Evolutionary conservation across 2,888 invertebrate genomes (phyloP), one percentile per base, ranked within the genome.

Genomic region (Cyclophora albipunctata): DNA sequence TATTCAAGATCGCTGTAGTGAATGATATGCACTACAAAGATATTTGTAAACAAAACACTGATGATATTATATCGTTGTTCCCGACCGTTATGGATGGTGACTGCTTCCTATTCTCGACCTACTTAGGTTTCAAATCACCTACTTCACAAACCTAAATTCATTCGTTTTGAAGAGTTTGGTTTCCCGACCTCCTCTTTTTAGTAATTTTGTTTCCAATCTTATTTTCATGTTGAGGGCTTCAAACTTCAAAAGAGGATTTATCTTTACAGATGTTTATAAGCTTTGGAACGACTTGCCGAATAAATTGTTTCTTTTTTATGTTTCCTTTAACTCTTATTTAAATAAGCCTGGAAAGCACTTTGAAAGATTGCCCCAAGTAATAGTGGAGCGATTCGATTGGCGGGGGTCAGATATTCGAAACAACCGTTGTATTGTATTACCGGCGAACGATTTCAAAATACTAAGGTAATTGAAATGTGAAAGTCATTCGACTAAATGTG

Each of bases 401-500:
- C 46, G 35, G 40, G 34, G 34, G 34, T 42, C 45, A 20, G 47
- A 55, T 53, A 50, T 46, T 40, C 47, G 46, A 45, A 47, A 45
- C 47, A 46, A 47, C 52, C 53, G 43, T 48, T 49, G 53, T 56
- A 49, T 49, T 49, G 51, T 50, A 50, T 49, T 37, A 37, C 37
- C 5, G 5, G 37, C 35, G 58, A 59, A 59, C 58, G 54, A 57
- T 53, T 50, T 49, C 46, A 45, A 50, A 57, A 56, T 59, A 62
- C 59, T 67, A 57, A 62, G 59, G 63, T 61, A 55, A 60, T 61
- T 59, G 46, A 49, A 53, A 59, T 56, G 61, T 60, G 64, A 71
- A 67, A 68, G 66, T 64, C 67, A 60, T 72, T 69, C 59, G 67
- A 71, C 68, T 71, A 63, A 64, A 72, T 69, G 69, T 62, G 60